phyloP scores from a whole-genome alignment of 2,797 vertebrate genomes.

The Podarcis lilfordi region DNA sequence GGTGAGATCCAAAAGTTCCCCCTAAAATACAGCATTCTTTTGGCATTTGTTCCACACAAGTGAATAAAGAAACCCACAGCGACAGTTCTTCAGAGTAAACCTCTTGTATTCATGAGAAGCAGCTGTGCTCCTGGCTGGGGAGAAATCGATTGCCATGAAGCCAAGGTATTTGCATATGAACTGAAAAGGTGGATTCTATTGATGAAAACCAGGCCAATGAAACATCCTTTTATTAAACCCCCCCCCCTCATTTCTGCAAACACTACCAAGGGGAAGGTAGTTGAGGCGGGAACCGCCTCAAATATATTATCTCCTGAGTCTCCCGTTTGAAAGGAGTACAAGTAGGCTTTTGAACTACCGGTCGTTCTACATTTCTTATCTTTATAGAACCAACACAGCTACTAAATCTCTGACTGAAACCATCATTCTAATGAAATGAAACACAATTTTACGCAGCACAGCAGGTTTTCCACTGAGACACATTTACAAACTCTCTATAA shows the following conservation, averaged over 20 bases:
- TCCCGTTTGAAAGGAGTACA: background rate
- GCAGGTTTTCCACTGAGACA: constrained; percentile 17
- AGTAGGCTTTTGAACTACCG: background rate
- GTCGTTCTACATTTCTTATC: background rate
- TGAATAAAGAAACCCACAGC: background rate
- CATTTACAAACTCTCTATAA: constrained; percentile 8
- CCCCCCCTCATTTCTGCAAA: constrained; percentile 5
- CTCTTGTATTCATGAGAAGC: background rate
- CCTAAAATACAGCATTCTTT: background rate
- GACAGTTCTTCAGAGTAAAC: background rate
- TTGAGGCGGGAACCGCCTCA: background rate
- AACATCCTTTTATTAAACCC: background rate
- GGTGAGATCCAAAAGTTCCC: background rate
- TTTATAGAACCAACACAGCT: background rate
- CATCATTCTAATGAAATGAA: background rate
- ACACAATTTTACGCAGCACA: accelerated
- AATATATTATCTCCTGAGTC: background rate
- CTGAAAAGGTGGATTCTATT: background rate
- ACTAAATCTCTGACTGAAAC: background rate
- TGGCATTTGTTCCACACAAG: background rate
- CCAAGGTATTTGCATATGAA: background rate
- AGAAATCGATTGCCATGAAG: background rate
- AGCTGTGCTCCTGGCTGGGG: background rate
- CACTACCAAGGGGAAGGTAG: background rate
- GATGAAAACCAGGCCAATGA: accelerated